These are phyloP conservation scores for Marronus borbonicus DNA, from an alignment of 2,888 invertebrate species.

Conservation along the genomic window DNA sequence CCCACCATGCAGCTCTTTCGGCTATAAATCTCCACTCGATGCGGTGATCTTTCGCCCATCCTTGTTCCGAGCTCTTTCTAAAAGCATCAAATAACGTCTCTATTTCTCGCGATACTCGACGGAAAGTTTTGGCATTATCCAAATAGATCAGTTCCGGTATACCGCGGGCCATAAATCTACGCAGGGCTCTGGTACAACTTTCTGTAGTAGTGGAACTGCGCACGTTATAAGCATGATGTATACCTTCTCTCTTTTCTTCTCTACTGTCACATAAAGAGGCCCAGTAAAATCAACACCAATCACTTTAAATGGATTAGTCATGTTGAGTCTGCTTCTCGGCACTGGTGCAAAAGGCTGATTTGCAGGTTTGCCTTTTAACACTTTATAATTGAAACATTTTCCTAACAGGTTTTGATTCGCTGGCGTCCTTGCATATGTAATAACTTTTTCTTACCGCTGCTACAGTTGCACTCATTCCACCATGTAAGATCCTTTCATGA, in stretches of 20 bases:
- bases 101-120: background rate
- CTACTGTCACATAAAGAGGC: background rate
- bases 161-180: conserved; percentile 2
- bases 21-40: conserved; percentile 4
- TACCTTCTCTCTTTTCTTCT: background rate
- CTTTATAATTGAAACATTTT: background rate
- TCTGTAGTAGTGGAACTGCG: background rate
- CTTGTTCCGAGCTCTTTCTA: background rate
- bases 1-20: conserved; percentile 16
- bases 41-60: background rate
- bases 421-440: conserved; percentile 9
- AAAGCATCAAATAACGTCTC: background rate
- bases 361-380: background rate
- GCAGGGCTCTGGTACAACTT: conserved; percentile 7
- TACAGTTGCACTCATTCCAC: background rate
- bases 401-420: background rate
- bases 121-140: conserved; percentile 24
- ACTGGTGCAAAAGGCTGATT: conserved; percentile 18
- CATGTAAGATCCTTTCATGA: background rate
- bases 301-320: conserved; percentile 1
- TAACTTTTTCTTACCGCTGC: background rate
- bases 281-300: background rate
- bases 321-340: background rate
- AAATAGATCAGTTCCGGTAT: conserved; percentile 4
- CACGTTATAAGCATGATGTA: background rate